phyloP scores from a whole-genome alignment of 2,888 invertebrate genomes.

The Arrhopalites spinosus region DNA sequence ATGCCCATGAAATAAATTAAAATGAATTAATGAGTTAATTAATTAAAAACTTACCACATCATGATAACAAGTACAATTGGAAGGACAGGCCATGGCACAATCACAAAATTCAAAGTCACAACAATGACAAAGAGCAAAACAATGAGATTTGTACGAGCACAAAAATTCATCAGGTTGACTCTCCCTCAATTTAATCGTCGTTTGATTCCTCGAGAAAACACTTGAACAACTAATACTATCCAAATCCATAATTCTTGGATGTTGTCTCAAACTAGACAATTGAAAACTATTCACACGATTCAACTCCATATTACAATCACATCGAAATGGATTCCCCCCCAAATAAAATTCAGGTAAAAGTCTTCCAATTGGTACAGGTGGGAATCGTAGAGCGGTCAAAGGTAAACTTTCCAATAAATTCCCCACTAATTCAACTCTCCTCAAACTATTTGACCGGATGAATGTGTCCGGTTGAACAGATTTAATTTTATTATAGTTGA shows the following conservation, averaged over 20 bases:
- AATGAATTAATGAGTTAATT: too few relatives aligned
- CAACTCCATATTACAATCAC: conserved; percentile 96
- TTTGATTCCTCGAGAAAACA: conserved; percentile 63
- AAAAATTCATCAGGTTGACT: conserved; percentile 86
- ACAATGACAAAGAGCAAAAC: conserved; percentile 92
- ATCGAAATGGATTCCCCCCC: conserved; percentile 90
- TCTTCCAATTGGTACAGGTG: conserved; percentile 62
- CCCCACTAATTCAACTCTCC: conserved; percentile 87
- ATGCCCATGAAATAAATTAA: too few relatives aligned
- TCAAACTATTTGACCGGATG: conserved; percentile 78
- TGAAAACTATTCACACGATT: conserved; percentile 77
- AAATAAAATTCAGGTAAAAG: conserved; percentile 79
- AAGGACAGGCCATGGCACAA: conserved; percentile 95
- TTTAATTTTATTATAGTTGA: conserved; percentile 85
- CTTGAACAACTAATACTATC: conserved; percentile 84
- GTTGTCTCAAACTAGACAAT: conserved; percentile 77
- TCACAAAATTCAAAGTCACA: conserved; percentile 97
- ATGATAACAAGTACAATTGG: conserved; percentile 91
- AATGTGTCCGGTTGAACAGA: conserved; percentile 84
- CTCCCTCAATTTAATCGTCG: conserved; percentile 69
- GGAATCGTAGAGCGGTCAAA: conserved; percentile 71
- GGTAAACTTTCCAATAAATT: conserved; percentile 89
- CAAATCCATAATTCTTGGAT: conserved; percentile 85
- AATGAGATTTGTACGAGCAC: conserved; percentile 89
- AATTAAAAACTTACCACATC: too few relatives aligned